Evolutionary conservation across 2,113 vertebrate species (phyloP), one percentile per base, ranked within the genome.

Genomic region (Megalops atlanticus): DNA sequence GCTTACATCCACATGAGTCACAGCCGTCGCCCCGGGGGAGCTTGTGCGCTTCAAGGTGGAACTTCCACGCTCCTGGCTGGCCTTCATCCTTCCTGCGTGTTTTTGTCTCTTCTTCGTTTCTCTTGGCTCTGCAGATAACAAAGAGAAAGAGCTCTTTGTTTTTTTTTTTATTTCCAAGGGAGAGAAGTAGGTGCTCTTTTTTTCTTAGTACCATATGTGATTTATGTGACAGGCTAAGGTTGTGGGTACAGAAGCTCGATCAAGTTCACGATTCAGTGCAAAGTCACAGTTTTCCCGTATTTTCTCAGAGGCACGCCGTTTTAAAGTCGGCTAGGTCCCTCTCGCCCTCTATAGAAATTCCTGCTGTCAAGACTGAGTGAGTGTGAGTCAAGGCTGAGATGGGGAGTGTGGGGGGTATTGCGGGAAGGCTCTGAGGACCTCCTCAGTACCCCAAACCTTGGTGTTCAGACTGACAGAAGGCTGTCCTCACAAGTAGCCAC

Each of bases 301-400:
- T 84, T 47, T 77, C 24, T 58, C 45, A 24, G 31, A 41, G 54
- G 40, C 4, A 10, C 10, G 15, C 64, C 52, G 64, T 82, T 85
- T 89, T 86, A 74, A 73, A 31, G 41, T 70, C 36, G 68, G 74
- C 38, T 52, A 4, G 82, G 84, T 86, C 87, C 49, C 83, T 93
- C 87, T 88, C 89, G n/a, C 88, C 87, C 69, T 31, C 1, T 72
- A 81, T 83, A 84, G 89, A 92, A 89, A 92, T 92, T 92, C 92
- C 79, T 84, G 74, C 14, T 31, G 27, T 64, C 58, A 64, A 11
- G 58, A 64, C n/a, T n/a, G n/a, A 64, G 24, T 64, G n/a, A 11
- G 76, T 83, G 14, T 2, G 49, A 81, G 84, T 85, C 85, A 85
- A 77, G 38, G 8, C 86, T 84, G 87, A 86, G 88, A 79, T 64